Evolutionary conservation across 2,888 invertebrate species (phyloP), one percentile per base, ranked within the genome.

Genomic region (Acronicta leporina): DNA sequence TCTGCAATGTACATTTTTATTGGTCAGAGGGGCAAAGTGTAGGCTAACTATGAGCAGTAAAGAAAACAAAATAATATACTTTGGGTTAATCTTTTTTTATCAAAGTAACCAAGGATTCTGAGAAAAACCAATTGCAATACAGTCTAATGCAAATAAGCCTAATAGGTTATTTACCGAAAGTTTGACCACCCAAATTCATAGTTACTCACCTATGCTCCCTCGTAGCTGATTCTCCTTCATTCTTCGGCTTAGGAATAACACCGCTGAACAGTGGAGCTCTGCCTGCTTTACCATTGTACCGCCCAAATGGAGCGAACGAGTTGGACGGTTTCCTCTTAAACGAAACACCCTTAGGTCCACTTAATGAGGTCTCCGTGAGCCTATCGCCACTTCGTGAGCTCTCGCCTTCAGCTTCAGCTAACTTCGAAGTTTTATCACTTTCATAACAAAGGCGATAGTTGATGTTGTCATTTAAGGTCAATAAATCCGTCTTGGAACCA

Each of bases 381-480:
- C 81, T 86, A 5, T 89, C 89, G 10, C 78, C 76, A 59, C 85
- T 86, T 56, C 80, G 87, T 5, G 93, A 92, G 8, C 87, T 82
- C 71, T 92, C 94, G 11, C 92, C 94, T 50, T 83, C 85, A 35
- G 81, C 81, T 43, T 89, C 89, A 30, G 75, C 76, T 14, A 83
- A 84, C 64, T 89, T 89, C 2, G 85, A 78, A 4, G 83, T 79
- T 55, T 90, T 89, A 63, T 91, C 91, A 59, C 82, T 88, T 72
- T 94, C 94, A 73, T 91, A 95, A 84, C 89, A 91, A 79, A 95
- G 87, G 41, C 94, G 90, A 77, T 95, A 95, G 75, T 95, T 95
- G 38, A 95, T 94, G 66, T 95, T 95, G 70, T 95, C 94, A 67
- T 94, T 95, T 58, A 95, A 79, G 7, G 95, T 92, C 69, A 94